Evolutionary conservation across 2,797 vertebrate genomes (phyloP), one percentile per base, ranked within the genome.

Genomic region (Eremophila alpestris): DNA sequence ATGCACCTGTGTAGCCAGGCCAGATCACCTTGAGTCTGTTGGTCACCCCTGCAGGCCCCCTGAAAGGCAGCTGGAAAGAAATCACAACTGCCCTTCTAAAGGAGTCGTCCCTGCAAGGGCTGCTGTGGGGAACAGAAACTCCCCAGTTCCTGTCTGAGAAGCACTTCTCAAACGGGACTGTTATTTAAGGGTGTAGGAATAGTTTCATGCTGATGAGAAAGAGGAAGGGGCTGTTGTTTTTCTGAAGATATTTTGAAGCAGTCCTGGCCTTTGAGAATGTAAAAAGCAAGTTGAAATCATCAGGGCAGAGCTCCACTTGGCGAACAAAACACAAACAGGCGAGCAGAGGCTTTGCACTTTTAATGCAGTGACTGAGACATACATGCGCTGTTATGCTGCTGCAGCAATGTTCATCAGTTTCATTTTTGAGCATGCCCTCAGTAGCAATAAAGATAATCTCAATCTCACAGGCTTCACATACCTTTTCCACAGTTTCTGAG

Each of bases 51-150:
- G 41, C 32, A 79, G 82, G 26, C 3, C 34, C 41, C 19, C 40
- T 43, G 56, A 69, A 82, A 83, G n/a, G 59, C 41, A 84, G 38
- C 54, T 91, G 63, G 64, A 52, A 64, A 54, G 75, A 84, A 82
- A 71, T 15, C 3, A 3, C 2, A 1, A 23, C 21, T 81, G 34
- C 17, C 9, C 3, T 52, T 43, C 2, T 4, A 46, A 38, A n/a
- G 0, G 5, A 83, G 41, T 30, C 70, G 52, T 60, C 29, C 41
- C 38, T 10, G 4, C 46, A 30, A 81, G 49, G 54, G 51, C 78
- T 45, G 32, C 2, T 2, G 52, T 36, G 75, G 41, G 91, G 93
- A 96, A 95, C 64, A 87, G 95, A 95, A 96, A 96, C 94, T 82
- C 48, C 52, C n/a, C 5, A 2, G 30, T 18, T 64, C 29, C 90